phyloP scores from a whole-genome alignment of 2,797 vertebrate species.

The Fringilla coelebs region DNA sequence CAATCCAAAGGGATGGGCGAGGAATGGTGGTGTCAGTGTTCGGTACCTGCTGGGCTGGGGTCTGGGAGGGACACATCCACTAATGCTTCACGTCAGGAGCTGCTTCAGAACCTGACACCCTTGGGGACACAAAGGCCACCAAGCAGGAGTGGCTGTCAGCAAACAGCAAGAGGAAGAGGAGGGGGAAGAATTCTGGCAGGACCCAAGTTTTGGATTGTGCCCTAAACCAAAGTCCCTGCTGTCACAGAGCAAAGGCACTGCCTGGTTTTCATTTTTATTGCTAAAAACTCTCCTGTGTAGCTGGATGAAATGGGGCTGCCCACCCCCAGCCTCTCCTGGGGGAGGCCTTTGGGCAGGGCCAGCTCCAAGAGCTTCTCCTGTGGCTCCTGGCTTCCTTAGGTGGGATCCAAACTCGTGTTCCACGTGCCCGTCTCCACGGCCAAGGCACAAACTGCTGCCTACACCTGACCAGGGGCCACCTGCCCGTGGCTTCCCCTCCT shows the following conservation, averaged over 20 bases:
- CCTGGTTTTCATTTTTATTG: not conserved
- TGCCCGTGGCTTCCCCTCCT: not conserved
- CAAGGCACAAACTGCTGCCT: not conserved
- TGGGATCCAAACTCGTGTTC: not conserved
- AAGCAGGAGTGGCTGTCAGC: not conserved
- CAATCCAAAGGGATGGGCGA: not conserved
- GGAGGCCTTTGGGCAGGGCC: not conserved
- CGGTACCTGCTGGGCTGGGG: not conserved
- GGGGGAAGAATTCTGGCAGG: not conserved
- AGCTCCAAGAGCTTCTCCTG: rapidly evolving
- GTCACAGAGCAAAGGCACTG: not conserved
- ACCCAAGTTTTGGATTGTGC: not conserved
- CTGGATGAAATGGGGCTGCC: not conserved
- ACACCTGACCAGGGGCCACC: rapidly evolving
- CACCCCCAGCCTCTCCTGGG: not conserved
- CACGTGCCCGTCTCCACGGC: rapidly evolving
- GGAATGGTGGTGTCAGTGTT: not conserved
- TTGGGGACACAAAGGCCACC: rapidly evolving
- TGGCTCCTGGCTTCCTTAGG: not conserved
- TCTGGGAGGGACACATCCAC: not conserved
- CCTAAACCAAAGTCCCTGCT: not conserved
- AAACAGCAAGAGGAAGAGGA: not conserved
- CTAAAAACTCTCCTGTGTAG: not conserved
- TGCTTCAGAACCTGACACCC: not conserved
- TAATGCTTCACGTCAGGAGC: not conserved